A percentile compares a stretch with the other conserved stretches of the same genome.
phyloP scores from a whole-genome alignment of 2,113 vertebrate species.

The Nothocercus nigrocapillus region DNA sequence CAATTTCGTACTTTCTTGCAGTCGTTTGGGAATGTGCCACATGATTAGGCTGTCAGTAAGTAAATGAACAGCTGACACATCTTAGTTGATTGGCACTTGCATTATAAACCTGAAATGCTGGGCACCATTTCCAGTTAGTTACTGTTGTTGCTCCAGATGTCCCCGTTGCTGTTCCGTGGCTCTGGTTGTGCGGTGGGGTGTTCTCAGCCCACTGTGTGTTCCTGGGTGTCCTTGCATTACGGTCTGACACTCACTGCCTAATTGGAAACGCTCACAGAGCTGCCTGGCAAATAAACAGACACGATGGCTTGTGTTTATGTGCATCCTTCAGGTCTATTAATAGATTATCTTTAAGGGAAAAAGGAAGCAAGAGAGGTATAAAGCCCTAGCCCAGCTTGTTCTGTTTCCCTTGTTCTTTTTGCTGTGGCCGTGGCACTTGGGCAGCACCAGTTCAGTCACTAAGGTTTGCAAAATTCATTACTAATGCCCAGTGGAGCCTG shows the following conservation, averaged over 20 bases:
- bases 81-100: neutral
- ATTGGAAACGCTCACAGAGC: neutral
- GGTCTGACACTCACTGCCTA: neutral
- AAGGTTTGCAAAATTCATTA: constrained; percentile 28
- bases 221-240: neutral
- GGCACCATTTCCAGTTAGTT: constrained; percentile 15
- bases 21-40: neutral
- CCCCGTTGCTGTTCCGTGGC: neutral
- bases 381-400: neutral
- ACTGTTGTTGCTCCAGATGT: neutral
- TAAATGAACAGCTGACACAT: neutral
- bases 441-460: neutral
- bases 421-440: neutral
- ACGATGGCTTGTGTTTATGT: neutral
- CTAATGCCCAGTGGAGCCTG: constrained; percentile 2
- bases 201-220: neutral
- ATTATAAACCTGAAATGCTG: constrained; percentile 11
- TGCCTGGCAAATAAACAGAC: neutral
- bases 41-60: neutral
- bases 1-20: neutral
- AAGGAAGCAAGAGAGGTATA: neutral
- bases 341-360: neutral
- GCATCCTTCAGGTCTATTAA: constrained; percentile 1
- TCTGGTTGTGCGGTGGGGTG: neutral
- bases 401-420: neutral